A percentile compares a stretch with the other conserved stretches of the same genome.
Evolutionary conservation across 1,140 invertebrate species (phyloP).

Genomic region (Dendroctonus valens): DNA sequence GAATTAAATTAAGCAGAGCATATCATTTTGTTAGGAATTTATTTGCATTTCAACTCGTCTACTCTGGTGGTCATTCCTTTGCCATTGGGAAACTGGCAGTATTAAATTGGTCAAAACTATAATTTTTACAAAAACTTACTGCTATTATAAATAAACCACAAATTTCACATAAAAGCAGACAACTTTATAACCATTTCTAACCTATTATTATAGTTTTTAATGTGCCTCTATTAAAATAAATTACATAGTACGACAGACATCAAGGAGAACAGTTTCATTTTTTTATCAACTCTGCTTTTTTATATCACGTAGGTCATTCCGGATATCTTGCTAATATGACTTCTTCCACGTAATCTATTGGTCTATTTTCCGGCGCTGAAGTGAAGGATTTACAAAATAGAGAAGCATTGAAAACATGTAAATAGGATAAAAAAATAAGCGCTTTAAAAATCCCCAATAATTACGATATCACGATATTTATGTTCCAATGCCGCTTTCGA

Average conservation of each 20-base stretch:
- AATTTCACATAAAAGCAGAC: slow-evolving; percentile 12
- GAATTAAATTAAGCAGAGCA: not conserved
- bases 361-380: not conserved
- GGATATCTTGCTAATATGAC: too few species aligned
- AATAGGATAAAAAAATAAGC: not conserved
- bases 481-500: not conserved
- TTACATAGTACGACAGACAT: not conserved
- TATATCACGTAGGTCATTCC: too few species aligned
- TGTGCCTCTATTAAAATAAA: slow-evolving; percentile 21
- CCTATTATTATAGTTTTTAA: slow-evolving; percentile 20
- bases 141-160: slow-evolving; percentile 17
- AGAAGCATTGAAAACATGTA: slow-evolving; percentile 3
- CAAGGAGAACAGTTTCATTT: too few species aligned
- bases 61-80: slow-evolving; percentile 21
- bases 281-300: too few species aligned
- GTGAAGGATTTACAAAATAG: slow-evolving; percentile 4
- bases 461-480: not conserved
- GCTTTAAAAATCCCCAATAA: not conserved
- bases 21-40: slow-evolving; percentile 14
- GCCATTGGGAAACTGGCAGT: slow-evolving; percentile 3
- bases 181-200: slow-evolving; percentile 18
- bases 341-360: not conserved
- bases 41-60: slow-evolving; percentile 22
- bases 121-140: slow-evolving; percentile 14
- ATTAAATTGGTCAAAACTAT: slow-evolving; percentile 20